Evolutionary conservation across 2,797 vertebrate genomes (phyloP).

Genomic region (Gallinago solitaria): DNA sequence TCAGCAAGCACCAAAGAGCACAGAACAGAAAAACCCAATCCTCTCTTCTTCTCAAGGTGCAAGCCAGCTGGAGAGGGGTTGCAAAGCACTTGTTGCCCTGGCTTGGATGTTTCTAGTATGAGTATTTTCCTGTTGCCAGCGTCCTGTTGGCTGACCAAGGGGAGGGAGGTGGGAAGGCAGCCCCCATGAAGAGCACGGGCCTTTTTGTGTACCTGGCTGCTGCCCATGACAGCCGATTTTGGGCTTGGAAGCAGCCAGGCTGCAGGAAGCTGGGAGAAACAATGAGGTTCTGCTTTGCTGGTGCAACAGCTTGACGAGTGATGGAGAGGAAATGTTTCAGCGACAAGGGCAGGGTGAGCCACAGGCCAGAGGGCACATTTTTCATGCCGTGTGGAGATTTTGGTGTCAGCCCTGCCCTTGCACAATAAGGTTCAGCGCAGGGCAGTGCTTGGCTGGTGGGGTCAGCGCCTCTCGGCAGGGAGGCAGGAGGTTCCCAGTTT

Average conservation of each 20-base stretch:
- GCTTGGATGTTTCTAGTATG: background rate
- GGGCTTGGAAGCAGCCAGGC: background rate
- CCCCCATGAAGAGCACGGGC: rapidly evolving
- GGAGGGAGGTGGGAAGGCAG: background rate
- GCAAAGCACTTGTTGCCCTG: background rate
- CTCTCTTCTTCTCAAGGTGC: background rate
- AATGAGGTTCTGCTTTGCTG: background rate
- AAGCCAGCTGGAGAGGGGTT: background rate
- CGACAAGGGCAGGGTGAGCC: background rate
- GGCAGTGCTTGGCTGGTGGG: background rate
- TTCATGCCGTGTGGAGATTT: background rate
- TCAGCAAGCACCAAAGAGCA: background rate
- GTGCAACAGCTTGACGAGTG: background rate
- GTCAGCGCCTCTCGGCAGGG: background rate
- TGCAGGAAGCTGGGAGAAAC: background rate
- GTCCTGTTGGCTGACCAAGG: background rate
- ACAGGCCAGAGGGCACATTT: background rate
- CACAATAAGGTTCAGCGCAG: background rate
- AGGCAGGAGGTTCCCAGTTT: background rate
- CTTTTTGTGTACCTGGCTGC: background rate
- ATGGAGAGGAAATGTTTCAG: background rate
- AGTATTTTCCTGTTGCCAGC: rapidly evolving
- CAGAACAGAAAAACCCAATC: background rate
- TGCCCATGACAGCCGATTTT: rapidly evolving
- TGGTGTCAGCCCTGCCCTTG: background rate